Evolutionary conservation across 2,797 vertebrate genomes (phyloP).

Genomic region (Eurystomus glaucurus): DNA sequence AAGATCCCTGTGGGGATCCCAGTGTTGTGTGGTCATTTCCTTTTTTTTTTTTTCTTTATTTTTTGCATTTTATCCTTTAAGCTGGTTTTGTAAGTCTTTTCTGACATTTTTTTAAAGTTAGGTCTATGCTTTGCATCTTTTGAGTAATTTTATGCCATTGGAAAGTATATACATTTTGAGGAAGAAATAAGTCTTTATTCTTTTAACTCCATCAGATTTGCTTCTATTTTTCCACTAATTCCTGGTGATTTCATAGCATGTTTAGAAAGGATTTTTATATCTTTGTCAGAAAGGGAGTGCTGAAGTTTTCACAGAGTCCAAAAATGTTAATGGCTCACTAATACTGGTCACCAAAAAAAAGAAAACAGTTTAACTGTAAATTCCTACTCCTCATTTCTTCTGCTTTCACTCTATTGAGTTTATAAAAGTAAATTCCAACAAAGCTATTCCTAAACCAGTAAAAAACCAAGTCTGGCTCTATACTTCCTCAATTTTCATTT

Average conservation of each 20-base stretch:
- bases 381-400: neutral
- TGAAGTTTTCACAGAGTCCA: neutral
- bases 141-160: neutral
- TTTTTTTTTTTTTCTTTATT: neutral
- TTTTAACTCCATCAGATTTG: neutral
- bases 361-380: neutral
- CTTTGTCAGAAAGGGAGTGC: neutral
- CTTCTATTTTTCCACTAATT: neutral
- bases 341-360: neutral
- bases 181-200: neutral
- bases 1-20: neutral
- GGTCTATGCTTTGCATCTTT: neutral
- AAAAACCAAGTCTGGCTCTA: neutral
- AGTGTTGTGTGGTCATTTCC: neutral
- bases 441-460: neutral
- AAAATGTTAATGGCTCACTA: neutral
- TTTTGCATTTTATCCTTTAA: neutral
- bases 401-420: neutral
- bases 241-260: neutral
- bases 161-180: neutral
- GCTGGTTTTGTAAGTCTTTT: constrained; percentile 35
- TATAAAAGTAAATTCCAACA: neutral
- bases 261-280: neutral
- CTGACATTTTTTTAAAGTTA: neutral
- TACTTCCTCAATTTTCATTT: neutral